Evolutionary conservation across 2,888 invertebrate genomes (phyloP).

Genomic region (Crocallis elinguaria): DNA sequence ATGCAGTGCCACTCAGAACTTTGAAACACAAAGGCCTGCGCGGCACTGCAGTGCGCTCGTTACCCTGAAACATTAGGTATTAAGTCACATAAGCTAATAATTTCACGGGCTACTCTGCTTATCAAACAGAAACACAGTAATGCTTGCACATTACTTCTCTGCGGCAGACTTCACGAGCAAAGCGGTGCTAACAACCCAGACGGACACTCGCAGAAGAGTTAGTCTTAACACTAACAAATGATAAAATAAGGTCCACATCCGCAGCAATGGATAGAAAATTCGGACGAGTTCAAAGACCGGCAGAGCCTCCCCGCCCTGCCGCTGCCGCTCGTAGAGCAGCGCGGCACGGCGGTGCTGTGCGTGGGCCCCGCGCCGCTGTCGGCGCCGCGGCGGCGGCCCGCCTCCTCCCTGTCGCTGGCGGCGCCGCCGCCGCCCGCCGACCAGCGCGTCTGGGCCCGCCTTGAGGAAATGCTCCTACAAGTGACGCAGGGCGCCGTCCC

Average conservation of each 20-base stretch:
- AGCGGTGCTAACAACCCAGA: too few relatives aligned
- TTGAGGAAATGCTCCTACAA: constrained; percentile 91
- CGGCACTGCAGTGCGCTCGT: too few relatives aligned
- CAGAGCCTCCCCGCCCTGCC: constrained; percentile 87
- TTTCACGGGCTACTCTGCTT: too few relatives aligned
- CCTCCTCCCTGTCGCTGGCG: constrained; percentile 77
- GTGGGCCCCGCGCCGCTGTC: constrained; percentile 85
- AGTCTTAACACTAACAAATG: too few relatives aligned
- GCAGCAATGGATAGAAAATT: constrained; percentile 78
- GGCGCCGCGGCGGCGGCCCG: constrained; percentile 82
- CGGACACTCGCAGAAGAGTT: too few relatives aligned
- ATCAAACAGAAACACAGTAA: too few relatives aligned
- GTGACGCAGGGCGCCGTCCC: constrained; percentile 88
- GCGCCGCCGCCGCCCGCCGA: constrained; percentile 45
- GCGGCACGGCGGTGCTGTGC: constrained; percentile 88
- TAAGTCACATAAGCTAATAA: too few relatives aligned
- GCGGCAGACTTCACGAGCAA: too few relatives aligned
- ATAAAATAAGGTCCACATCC: constrained; percentile 21
- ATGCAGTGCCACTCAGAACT: too few relatives aligned
- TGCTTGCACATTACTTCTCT: too few relatives aligned
- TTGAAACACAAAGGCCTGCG: too few relatives aligned
- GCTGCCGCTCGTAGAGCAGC: constrained; percentile 89
- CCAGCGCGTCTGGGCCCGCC: constrained; percentile 86
- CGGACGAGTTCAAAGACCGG: constrained; percentile 60
- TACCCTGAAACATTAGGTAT: too few relatives aligned